Evolutionary conservation across 2,113 vertebrate genomes (phyloP).

Genomic region (Acrocephalus arundinaceus): DNA sequence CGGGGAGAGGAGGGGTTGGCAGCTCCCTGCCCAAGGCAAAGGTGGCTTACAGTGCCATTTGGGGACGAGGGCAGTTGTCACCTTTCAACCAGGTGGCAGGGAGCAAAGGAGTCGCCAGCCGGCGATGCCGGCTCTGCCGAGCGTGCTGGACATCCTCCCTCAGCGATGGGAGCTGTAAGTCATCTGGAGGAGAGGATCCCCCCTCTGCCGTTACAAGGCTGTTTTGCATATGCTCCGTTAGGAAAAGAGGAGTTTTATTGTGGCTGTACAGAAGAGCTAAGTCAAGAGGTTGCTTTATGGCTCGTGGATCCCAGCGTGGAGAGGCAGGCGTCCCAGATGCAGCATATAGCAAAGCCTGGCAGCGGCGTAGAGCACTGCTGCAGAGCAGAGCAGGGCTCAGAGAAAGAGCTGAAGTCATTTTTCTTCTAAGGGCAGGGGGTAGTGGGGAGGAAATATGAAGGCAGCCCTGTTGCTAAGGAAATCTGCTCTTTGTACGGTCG

Average conservation of each 20-base stretch:
- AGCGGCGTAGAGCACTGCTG: not conserved
- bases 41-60: not conserved
- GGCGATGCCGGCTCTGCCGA: not conserved
- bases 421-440: slow-evolving; percentile 66
- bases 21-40: not conserved
- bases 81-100: not conserved
- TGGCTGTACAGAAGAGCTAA: slow-evolving; percentile 45
- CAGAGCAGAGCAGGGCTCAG: not conserved
- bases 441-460: slow-evolving; percentile 65
- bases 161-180: not conserved
- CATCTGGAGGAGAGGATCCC: slow-evolving; percentile 42
- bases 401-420: slow-evolving; percentile 59
- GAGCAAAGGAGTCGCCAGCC: not conserved
- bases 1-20: not conserved
- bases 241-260: slow-evolving; percentile 47
- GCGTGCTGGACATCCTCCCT: not conserved
- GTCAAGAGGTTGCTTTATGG: slow-evolving; percentile 65
- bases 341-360: slow-evolving; percentile 10
- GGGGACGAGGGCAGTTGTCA: not conserved
- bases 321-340: slow-evolving; percentile 44
- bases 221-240: slow-evolving; percentile 52
- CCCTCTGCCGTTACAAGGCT: not conserved
- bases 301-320: not conserved
- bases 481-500: slow-evolving; percentile 59
- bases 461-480: slow-evolving; percentile 65